These are phyloP conservation scores for Poeciliopsis occidentalis DNA, from an alignment of 2,113 vertebrate species.

Conservation along the genomic window DNA sequence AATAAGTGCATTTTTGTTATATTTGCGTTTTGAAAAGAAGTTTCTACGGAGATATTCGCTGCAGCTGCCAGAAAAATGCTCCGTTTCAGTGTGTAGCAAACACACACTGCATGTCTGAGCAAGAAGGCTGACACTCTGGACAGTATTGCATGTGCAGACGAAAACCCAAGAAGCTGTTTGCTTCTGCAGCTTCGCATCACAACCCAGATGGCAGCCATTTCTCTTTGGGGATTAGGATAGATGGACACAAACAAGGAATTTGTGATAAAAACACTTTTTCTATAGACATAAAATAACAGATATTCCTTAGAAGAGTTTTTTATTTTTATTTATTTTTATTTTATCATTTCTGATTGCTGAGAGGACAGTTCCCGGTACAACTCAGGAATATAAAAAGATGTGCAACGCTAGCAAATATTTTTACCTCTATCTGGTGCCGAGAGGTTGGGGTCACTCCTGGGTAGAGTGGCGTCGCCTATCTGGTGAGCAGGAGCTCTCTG, in stretches of 20 bases:
- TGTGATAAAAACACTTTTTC: neutral
- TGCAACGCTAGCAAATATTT: conserved; percentile 18
- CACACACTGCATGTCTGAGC: conserved; percentile 18
- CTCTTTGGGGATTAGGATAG: neutral
- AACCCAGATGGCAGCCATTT: neutral
- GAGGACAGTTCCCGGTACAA: neutral
- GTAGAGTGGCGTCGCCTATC: conserved; percentile 88
- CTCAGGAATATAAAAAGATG: neutral
- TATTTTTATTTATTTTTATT: neutral
- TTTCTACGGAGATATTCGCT: neutral
- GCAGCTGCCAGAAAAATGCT: conserved; percentile 22
- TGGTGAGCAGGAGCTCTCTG: conserved; percentile 91
- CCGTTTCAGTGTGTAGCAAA: conserved; percentile 13
- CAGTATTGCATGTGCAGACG: neutral
- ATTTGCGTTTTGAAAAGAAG: neutral
- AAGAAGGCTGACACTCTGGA: conserved; percentile 9
- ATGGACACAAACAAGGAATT: neutral
- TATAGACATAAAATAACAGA: neutral
- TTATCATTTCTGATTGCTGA: neutral
- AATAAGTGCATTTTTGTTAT: neutral
- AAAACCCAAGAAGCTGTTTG: neutral
- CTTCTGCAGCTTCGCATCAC: neutral
- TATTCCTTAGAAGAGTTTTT: neutral
- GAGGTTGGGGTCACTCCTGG: conserved; percentile 92
- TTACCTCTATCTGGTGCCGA: conserved; percentile 93